Evolutionary conservation across 2,888 invertebrate genomes (phyloP), one percentile per base, ranked within the genome.

Genomic region (Phlogophora meticulosa): DNA sequence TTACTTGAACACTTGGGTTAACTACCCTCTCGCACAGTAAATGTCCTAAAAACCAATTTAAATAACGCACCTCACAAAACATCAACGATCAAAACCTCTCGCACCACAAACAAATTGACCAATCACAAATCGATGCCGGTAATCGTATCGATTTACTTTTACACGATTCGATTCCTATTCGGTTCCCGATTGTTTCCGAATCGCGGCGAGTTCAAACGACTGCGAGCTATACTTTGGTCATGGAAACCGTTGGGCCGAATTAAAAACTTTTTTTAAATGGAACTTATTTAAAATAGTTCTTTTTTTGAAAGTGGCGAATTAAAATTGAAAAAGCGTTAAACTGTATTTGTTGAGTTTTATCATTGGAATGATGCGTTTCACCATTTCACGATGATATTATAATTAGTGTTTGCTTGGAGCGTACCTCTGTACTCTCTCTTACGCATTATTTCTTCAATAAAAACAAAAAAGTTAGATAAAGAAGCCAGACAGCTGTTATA

Each of bases 121-220:
- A 82, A 82, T 76, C 86, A 90, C 88, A 90, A 91, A 92, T 92
- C 91, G 91, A 93, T 91, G 81, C 84, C 82, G 79, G 88, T 91
- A 89, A 91, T 92, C 87, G 87, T 85, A 89, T 88, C 90, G 91
- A 90, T 90, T 91, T 87, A 88, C 86, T 86, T 87, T 85, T 82
- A 84, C 80, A 83, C 88, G 90, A 90, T 91, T 89, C 91, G 92
- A 82, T 91, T 91, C 90, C 88, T 89, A 91, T 90, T 89, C 85
- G 86, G 85, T 88, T 85, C 82, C 80, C 90, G 87, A 90, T 90
- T 90, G 90, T 88, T 87, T 85, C 86, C 86, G 82, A 85, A 76
- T 76, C 78, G 85, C 91, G 92, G 90, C 84, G 65, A 82, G 81
- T 84, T 91, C 89, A 93, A 92, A 92, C 83, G 87, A 68, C 78